A percentile compares a stretch with the other conserved stretches of the same genome.
Conservation (phyloP, 2,797 vertebrate genomes). For the Alfaro cultratus region DNA sequence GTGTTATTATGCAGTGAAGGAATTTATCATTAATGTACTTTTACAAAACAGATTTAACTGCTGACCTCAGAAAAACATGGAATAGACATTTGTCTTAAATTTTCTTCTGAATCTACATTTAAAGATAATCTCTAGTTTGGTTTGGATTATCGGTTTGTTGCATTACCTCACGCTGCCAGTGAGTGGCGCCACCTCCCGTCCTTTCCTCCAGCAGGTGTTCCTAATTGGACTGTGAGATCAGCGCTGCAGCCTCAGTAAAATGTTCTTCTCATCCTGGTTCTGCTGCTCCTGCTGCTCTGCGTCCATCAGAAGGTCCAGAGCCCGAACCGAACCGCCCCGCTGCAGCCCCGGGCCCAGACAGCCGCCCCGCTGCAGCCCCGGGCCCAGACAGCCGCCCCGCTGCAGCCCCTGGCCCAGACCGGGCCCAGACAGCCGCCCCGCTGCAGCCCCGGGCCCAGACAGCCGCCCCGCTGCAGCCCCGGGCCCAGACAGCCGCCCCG, state of each 20-base stretch:
- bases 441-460: no score
- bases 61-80: not conserved
- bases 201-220: constrained; percentile 41
- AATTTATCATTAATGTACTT: not conserved
- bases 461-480: no score
- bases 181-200: constrained; percentile 4
- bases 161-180: not conserved
- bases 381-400: no score
- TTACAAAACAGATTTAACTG: not conserved
- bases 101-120: not conserved
- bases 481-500: no score
- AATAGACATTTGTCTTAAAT: not conserved
- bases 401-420: no score
- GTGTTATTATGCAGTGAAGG: not conserved
- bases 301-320: not conserved
- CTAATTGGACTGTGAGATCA: constrained; percentile 19
- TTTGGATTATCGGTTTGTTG: not conserved
- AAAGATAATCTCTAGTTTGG: not conserved
- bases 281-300: not conserved
- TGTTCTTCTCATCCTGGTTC: constrained; percentile 13
- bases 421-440: no score
- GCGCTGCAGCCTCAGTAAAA: not conserved
- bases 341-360: no score
- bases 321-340: not conserved
- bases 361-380: no score